A percentile compares a stretch with the other conserved stretches of the same genome.
Conservation (phyloP, 2,113 vertebrate species). For the Lagenorhynchus albirostris region DNA sequence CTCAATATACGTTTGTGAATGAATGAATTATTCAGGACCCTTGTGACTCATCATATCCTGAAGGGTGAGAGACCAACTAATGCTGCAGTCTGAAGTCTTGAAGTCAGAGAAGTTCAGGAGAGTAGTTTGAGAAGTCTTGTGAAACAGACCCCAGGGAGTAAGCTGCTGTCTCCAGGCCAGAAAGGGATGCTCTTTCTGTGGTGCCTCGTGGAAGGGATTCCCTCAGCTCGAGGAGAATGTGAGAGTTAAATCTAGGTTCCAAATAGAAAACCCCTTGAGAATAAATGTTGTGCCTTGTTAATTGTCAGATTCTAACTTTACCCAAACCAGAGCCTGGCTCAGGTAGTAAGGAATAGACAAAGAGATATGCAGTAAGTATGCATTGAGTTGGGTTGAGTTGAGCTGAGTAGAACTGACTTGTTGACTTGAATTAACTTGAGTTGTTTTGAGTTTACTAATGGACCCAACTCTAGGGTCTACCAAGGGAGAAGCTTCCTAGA, state of each 20-base stretch:
- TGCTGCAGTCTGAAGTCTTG: neutral
- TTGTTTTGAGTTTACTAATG: neutral
- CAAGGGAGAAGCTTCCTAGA: neutral
- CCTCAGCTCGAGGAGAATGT: neutral
- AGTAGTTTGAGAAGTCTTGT: neutral
- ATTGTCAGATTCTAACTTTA: neutral
- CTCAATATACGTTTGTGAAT: neutral
- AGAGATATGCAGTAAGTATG: neutral
- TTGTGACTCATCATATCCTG: neutral
- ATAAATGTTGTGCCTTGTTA: neutral
- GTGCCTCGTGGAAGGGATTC: neutral
- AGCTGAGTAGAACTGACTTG: neutral
- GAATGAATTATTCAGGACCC: neutral
- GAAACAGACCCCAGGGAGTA: neutral
- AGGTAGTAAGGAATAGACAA: neutral
- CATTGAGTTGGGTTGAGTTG: neutral
- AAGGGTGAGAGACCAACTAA: neutral
- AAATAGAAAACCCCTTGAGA: neutral
- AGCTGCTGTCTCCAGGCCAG: neutral
- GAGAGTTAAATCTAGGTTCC: neutral
- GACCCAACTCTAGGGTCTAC: neutral
- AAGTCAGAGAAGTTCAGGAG: neutral
- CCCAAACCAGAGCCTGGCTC: neutral
- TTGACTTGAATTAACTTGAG: neutral
- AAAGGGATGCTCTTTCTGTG: neutral